Evolutionary conservation across 2,888 invertebrate genomes (phyloP), one percentile per base, ranked within the genome.

Genomic region (Tineola bisselliella): DNA sequence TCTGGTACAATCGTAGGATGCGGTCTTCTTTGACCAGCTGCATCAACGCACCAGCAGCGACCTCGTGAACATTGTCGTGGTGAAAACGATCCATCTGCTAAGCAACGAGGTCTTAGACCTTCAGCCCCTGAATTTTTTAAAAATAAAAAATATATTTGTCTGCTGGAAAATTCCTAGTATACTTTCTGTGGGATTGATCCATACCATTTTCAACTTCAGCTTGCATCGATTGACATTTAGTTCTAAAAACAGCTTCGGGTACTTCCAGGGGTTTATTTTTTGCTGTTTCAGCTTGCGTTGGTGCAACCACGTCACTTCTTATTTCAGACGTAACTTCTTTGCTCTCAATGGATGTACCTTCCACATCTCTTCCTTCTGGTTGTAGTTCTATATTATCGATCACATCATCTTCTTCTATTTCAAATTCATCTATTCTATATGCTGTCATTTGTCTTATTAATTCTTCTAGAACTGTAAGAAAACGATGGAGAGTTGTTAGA

Each of bases 21-120:
- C 10, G 70, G 65, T 5, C 82, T 69, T 10, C 78, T 67, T 64
- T 81, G 84, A 0, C 86, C 86, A 0, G 94, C 94, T 63, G 94
- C 94, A 75, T 95, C 94, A 2, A 95, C 94, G 74, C 95, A 95
- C 94, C 95, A 95, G 74, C 95, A 95, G 30, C 90, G 88, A 0
- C 81, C 78, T 10, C 88, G 89, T 18, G 90, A 90, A 70, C 95
- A 95, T 70, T 95, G 95, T 0, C 90, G 91, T 0, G 95, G 91
- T 1, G 90, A 80, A 76, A 94, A 95, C 65, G 90, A 89, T 0
- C 93, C 94, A 63, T 90, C 88, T 1, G 88, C 75, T 65, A 92
- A 89, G 67, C 94, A 94, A n/a, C 90, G 89, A 81, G 93, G 76
- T 83, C 92, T 66, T 79, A 88, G 65, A 12, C 79, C 79, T 15